Evolutionary conservation across 2,888 invertebrate species (phyloP), one percentile per base, ranked within the genome.

Genomic region (Drosophila fulvimacula): DNA sequence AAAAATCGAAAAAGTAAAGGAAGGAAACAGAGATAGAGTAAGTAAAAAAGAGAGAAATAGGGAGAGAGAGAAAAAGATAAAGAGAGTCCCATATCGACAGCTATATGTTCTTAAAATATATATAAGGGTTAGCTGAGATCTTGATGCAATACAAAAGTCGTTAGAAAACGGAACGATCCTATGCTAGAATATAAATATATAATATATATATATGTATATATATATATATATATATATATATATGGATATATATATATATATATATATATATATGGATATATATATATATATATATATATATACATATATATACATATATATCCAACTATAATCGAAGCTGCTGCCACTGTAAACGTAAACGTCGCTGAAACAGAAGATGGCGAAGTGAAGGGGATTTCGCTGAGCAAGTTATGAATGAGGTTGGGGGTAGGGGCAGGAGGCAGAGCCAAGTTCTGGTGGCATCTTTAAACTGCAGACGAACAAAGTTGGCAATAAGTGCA

Each of bases 401-500:
- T 17, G 30, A 30, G 48, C 30, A 17, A 48, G 48, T 30, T 48
- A 17, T n/a, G 34, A 21, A 34, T 15, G 11, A 3, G 10, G 10
- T 2, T 4, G n/a, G 4, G 6, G 10, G 2, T 3, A 24, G 19
- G 7, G 48, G 44, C 5, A 7, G 27, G 0, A 13, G 24, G 44
- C 44, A 15, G 44, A 0, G 21, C 6, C 24, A 0, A 3, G 21
- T 4, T 34, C 21, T 34, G 44, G 51, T 42, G 59, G 41, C 56
- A 68, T 63, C 46, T 63, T 60, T 57, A 56, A 58, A 67, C 58
- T 72, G 69, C 76, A 30, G 32, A 55, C 77, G 32, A 69, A 81
- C 82, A 73, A 80, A 81, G 87, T 86, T 81, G 74, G 84, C 83
- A 69, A 64, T 83, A 81, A 83, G 71, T 87, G 87, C 74, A 83